Percentiles rank a stretch among this genome's conserved stretches.
Conservation (phyloP, 2,113 vertebrate genomes). For the Reinhardtius hippoglossoides region DNA sequence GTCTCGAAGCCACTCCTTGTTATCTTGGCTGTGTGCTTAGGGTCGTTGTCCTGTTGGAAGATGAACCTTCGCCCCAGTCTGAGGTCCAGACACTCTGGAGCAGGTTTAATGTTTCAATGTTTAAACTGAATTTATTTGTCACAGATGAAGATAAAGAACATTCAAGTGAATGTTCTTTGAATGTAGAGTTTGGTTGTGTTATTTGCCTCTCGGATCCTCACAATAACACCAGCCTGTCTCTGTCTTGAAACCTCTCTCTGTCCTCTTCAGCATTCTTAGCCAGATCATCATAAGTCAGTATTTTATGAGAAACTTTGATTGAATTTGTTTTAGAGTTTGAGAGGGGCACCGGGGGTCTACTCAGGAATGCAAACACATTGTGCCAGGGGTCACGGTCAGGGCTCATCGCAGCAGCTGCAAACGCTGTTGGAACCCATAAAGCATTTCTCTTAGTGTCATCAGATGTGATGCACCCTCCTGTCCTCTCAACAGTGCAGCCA, state of each 20-base stretch:
- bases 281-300: background rate
- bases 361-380: background rate
- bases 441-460: background rate
- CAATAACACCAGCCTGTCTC: no score
- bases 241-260: background rate
- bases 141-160: no score
- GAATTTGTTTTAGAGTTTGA: background rate
- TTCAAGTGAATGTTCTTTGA: no score
- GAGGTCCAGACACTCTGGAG: no score
- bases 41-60: no score
- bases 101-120: no score
- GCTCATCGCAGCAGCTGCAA: background rate
- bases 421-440: background rate
- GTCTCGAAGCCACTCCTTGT: no score
- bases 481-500: background rate
- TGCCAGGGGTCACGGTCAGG: background rate
- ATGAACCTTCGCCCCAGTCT: no score
- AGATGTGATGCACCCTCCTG: conserved; percentile 2
- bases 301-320: background rate
- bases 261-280: background rate
- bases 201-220: no score
- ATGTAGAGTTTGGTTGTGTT: no score
- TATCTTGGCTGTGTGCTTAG: no score
- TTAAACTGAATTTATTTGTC: no score
- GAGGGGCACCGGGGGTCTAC: background rate